A percentile compares a stretch with the other conserved stretches of the same genome.
Evolutionary conservation across 2,797 vertebrate species (phyloP).

Genomic region (Sebastes ruberrimus): DNA sequence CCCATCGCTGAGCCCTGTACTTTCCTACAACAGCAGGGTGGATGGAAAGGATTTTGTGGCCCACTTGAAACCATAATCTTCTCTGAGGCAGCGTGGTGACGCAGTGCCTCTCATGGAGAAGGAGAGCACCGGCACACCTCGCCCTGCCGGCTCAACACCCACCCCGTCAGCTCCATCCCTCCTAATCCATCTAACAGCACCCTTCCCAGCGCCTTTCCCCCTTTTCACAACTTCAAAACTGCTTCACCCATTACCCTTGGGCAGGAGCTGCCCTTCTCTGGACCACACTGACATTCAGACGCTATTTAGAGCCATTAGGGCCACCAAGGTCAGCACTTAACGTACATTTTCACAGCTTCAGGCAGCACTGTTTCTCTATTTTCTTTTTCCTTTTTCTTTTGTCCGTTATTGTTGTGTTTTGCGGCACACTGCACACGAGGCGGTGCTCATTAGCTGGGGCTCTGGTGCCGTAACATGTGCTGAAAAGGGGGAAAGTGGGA

Average conservation of each 20-base stretch:
- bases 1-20: background rate
- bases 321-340: slow-evolving; percentile 75
- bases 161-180: slow-evolving; percentile 33
- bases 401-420: slow-evolving; percentile 48
- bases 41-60: slow-evolving; percentile 11
- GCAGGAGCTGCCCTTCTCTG: slow-evolving; percentile 63
- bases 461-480: slow-evolving; percentile 25
- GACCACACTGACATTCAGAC: slow-evolving; percentile 70
- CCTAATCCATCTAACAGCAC: slow-evolving; percentile 44
- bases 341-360: slow-evolving; percentile 72
- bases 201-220: slow-evolving; percentile 13
- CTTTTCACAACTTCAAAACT: slow-evolving; percentile 60
- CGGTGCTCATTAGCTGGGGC: slow-evolving; percentile 47
- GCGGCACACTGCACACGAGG: slow-evolving; percentile 28
- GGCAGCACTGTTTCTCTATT: slow-evolving; percentile 17
- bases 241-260: slow-evolving; percentile 56
- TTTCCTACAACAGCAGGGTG: slow-evolving; percentile 1
- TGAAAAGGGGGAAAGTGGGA: slow-evolving; percentile 6
- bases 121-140: background rate
- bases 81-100: background rate
- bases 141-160: background rate
- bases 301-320: slow-evolving; percentile 75
- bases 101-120: slow-evolving; percentile 15
- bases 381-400: background rate
- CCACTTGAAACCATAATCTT: slow-evolving; percentile 16